Base-by-base conservation (phyloP, 2,888 invertebrate species). In the Nesidiocoris tenuis region DNA sequence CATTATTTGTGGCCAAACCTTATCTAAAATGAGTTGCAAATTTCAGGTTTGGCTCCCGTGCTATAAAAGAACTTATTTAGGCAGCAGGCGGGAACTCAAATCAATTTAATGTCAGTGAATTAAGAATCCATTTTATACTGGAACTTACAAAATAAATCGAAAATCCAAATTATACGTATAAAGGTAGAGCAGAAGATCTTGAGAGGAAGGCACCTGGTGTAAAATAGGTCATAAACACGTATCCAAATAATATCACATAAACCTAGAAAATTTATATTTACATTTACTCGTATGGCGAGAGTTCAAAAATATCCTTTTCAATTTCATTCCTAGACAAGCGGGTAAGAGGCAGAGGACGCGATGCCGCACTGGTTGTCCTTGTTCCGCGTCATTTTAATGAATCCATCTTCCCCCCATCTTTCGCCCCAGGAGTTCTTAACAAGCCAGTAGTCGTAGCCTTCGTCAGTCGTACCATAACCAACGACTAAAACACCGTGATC, bases 401-500 rank as follows among this genome's bases (percentile, higher is more conserved):
- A 96, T 57, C 96, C 96, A 3, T 89, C 83, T 65, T 90, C 87
- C 54, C 96, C 96, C 96, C 95, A 96, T 16, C 85, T 83, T 79
- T 85, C 84, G 16, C 91, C 89, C 92, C 93, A 94, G 67, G 93
- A 93, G 85, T 95, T 95, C 86, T 95, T 95, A 76, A 95, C 92
- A 23, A 94, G 85, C 93, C 93, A 95, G 84, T 91, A 94, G 83
- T 93, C 92, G 76, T 87, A 83, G 75, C 86, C 86, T 3, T 82
- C 82, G 17, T 83, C 80, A 80, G 89, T 89, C 1, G 90, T 88
- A 80, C 94, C 94, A 84, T 94, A 95, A 0, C 94, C 95, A 18
- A 94, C 92, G 77, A 88, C 89, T 80, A 94, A 83, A 18, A 95
- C 94, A 79, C 94, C 96, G 82, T 96, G 96, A 85, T 96, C 95